Conservation (phyloP, 1,140 invertebrate genomes). For the Zophobas atratus region DNA sequence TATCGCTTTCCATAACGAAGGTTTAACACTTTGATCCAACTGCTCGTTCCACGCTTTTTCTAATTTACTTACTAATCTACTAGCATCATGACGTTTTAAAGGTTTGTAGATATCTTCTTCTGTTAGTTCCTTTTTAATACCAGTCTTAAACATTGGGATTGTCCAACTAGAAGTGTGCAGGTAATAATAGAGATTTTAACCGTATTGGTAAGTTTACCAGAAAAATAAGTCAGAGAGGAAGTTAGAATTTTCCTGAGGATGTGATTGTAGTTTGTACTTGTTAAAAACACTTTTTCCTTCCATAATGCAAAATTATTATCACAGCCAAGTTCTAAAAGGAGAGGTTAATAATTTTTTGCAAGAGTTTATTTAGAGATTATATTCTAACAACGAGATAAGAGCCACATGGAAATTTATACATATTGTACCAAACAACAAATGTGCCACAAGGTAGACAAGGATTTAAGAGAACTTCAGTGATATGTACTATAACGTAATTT, state of each 20-base stretch:
- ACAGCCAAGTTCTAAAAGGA: neutral
- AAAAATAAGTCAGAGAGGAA: slow-evolving; percentile 49
- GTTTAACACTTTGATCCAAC: neutral
- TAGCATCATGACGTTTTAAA: slow-evolving; percentile 52
- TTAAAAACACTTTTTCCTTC: slow-evolving; percentile 60
- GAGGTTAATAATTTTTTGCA: neutral
- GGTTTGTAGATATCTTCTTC: slow-evolving; percentile 59
- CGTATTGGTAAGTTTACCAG: slow-evolving; percentile 20
- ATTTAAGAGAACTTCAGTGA: no score
- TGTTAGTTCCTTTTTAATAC: slow-evolving; percentile 50
- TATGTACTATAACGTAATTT: no score
- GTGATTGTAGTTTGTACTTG: neutral
- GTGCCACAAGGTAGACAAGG: no score
- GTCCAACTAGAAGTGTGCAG: slow-evolving; percentile 64
- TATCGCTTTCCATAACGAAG: slow-evolving; percentile 63
- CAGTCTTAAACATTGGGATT: slow-evolving; percentile 64
- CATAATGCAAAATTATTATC: slow-evolving; percentile 64
- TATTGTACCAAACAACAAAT: no score
- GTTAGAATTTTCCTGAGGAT: slow-evolving; percentile 50
- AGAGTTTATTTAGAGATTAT: no score
- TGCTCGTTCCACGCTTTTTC: slow-evolving; percentile 61
- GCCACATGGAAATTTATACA: no score
- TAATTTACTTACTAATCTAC: slow-evolving; percentile 71
- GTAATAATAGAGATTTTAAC: neutral
- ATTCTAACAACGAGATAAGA: no score